Base-by-base conservation (phyloP, 1,140 invertebrate species). In the Epicauta chinensis region DNA sequence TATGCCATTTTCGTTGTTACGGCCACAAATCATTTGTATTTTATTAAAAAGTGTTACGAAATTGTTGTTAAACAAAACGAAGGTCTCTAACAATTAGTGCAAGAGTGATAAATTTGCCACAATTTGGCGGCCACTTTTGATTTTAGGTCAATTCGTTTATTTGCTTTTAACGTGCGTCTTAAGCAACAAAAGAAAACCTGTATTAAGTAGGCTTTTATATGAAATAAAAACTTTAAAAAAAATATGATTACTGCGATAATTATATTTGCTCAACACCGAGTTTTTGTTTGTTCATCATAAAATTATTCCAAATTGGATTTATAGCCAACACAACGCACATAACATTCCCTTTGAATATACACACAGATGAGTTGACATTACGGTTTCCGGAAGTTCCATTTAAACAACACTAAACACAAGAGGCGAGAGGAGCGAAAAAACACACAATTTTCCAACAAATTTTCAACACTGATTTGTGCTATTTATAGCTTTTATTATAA, bases 1-100 rank as follows among this genome's bases (percentile, higher is more conserved):
- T 69, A 67, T 51, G 63, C 68, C 68, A 67, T 68, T 41, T 49
- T 61, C 48, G 12, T 35, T 44, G 9, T 32, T 45, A 38, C n/a
- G 15, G 40, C 40, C 41, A 51, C 53, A 36, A 44, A 53, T 51
- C 49, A 56, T 51, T 46, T 49, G 37, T 7, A 35, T 17, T 2
- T 16, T 16, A 46, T 7, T 3, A 2, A 23, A 29, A 35, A 16
- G 15, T 35, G 16, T 9, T 12, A 12, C 14, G 36, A 38, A 38
- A 15, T 17, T 16, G 9, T 43, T 43, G 30, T 15, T 29, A 45
- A 31, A 15, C 32, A 4, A 11, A 15, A 32, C 16, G 34, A 38
- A 38, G 35, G 15, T 46, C 31, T 36, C n/a, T 14, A 40, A 3
- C 17, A 17, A 37, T 38, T 23, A 43, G 7, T 12, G 16, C 42